phyloP scores from a whole-genome alignment of 2,888 invertebrate species.

The Ichneumoninae sp. region DNA sequence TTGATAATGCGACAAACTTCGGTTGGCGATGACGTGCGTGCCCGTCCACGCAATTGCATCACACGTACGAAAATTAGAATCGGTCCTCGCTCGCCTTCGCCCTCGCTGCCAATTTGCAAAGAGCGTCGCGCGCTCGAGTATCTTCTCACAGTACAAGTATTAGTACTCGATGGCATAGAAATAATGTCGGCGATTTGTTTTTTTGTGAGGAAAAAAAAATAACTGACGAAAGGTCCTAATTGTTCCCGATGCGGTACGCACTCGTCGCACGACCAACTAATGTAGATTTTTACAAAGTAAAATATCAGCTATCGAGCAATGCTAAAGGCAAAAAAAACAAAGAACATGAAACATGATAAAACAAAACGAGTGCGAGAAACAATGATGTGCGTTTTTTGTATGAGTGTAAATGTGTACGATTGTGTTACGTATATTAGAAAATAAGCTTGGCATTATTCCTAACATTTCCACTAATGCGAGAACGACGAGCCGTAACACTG shows the following conservation, averaged over 20 bases:
- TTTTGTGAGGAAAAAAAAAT: constrained; percentile 24
- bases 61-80: constrained; percentile 30
- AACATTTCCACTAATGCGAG: constrained; percentile 61
- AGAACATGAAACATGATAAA: neutral
- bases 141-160: constrained; percentile 34
- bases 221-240: constrained; percentile 8
- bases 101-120: constrained; percentile 39
- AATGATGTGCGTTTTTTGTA: constrained; percentile 58
- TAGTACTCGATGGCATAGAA: constrained; percentile 8
- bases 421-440: constrained; percentile 59
- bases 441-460: constrained; percentile 68
- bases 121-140: neutral
- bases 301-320: constrained; percentile 45
- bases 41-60: constrained; percentile 17
- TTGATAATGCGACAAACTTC: constrained; percentile 17
- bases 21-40: constrained; percentile 45
- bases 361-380: constrained; percentile 19
- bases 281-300: constrained; percentile 57
- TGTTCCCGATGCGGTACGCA: constrained; percentile 46
- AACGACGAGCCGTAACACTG: constrained; percentile 37
- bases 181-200: constrained; percentile 6
- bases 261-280: constrained; percentile 52
- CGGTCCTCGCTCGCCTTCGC: constrained; percentile 13
- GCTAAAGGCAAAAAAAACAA: constrained; percentile 17
- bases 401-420: constrained; percentile 61